Conservation (phyloP, 2,797 vertebrate species). For the Simalia tracyae region DNA sequence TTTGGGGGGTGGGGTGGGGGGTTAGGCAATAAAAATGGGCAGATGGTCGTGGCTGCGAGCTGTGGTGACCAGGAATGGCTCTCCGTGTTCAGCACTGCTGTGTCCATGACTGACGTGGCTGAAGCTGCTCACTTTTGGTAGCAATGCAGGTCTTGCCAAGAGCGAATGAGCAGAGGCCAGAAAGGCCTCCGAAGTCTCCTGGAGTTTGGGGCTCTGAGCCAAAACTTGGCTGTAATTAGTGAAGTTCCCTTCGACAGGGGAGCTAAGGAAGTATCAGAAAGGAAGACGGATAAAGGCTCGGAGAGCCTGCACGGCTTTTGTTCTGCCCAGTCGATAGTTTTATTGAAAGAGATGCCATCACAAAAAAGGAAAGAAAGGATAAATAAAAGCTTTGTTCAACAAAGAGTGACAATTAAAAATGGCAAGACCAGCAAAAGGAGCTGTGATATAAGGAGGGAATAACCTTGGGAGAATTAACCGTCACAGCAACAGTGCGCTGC, state of each 20-base stretch:
- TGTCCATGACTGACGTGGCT: too few species aligned
- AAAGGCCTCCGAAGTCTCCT: neutral
- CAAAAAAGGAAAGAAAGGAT: slow-evolving; percentile 19
- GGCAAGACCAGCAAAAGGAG: slow-evolving; percentile 28
- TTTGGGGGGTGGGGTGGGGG: too few species aligned
- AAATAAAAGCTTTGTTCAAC: slow-evolving; percentile 41
- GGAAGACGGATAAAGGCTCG: neutral
- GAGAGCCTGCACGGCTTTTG: neutral
- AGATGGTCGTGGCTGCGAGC: neutral
- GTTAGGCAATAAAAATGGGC: neutral
- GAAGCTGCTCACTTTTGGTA: too few species aligned
- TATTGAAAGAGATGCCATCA: slow-evolving; percentile 29
- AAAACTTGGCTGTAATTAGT: slow-evolving; percentile 8
- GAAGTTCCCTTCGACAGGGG: neutral
- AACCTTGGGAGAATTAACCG: slow-evolving; percentile 15
- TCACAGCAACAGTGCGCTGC: neutral
- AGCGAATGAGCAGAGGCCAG: accelerated
- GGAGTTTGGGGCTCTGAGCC: neutral
- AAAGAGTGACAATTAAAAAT: slow-evolving; percentile 46
- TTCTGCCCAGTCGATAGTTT: slow-evolving; percentile 24
- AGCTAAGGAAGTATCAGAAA: neutral
- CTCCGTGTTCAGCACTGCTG: neutral
- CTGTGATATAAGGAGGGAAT: slow-evolving; percentile 19
- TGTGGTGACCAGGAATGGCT: neutral
- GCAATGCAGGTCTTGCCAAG: neutral